phyloP scores from a whole-genome alignment of 2,888 invertebrate genomes.

The Nematopogon swammerdamellus region DNA sequence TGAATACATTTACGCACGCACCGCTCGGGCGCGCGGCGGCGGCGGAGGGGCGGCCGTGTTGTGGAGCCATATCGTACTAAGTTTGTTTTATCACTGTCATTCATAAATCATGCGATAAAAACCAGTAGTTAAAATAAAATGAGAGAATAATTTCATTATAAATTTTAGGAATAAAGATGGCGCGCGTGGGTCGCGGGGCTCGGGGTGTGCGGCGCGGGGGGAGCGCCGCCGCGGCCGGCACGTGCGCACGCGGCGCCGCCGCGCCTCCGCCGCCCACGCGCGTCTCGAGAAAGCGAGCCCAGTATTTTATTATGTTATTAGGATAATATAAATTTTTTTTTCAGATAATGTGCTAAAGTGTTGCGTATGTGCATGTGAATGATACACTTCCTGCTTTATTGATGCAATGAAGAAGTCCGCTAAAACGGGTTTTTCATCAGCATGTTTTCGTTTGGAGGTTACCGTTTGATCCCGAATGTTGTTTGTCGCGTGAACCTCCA shows the following conservation, averaged over 20 bases:
- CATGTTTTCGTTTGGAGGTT: no score
- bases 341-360: not conserved
- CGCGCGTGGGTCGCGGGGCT: constrained; percentile 24
- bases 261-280: constrained; percentile 40
- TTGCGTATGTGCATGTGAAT: not conserved
- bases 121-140: constrained; percentile 38
- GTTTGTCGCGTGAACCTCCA: no score
- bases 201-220: not conserved
- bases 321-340: not conserved
- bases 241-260: constrained; percentile 23
- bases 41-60: no score
- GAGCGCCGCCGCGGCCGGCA: not conserved
- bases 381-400: not conserved
- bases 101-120: constrained; percentile 21
- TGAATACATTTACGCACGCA: no score
- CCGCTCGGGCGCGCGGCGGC: no score
- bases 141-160: constrained; percentile 43
- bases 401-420: no score
- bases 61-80: no score
- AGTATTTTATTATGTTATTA: not conserved
- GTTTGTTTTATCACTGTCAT: not conserved
- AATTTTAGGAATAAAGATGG: constrained; percentile 22
- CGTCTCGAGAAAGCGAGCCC: constrained; percentile 8
- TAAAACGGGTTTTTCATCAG: no score
- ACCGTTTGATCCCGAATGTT: no score